Percentiles rank a stretch among this genome's conserved stretches.
Evolutionary conservation across 1,140 invertebrate genomes (phyloP).

Genomic region (Venturia canescens): DNA sequence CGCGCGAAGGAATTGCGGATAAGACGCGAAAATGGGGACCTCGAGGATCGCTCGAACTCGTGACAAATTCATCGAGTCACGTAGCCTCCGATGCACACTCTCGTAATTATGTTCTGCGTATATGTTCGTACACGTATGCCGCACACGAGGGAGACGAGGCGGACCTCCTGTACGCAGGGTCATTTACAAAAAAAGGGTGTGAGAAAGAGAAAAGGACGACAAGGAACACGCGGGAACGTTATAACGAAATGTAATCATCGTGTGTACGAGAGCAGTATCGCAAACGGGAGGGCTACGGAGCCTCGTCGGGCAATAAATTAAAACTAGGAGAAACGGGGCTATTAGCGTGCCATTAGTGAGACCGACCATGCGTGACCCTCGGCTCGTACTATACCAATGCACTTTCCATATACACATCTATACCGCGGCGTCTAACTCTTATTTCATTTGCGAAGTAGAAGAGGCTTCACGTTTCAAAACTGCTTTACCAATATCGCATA

Average conservation of each 20-base stretch:
- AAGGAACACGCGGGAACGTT: constrained; percentile 22
- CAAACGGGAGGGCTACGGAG: constrained; percentile 45
- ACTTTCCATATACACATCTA: constrained; percentile 32
- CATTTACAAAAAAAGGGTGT: constrained; percentile 15
- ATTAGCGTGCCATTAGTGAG: constrained; percentile 72
- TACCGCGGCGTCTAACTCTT: background rate
- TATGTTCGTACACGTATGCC: no score
- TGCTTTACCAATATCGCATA: constrained; percentile 32
- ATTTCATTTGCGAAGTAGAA: constrained; percentile 17
- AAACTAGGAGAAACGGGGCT: constrained; percentile 71
- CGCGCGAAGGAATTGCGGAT: background rate
- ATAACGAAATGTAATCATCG: constrained; percentile 64
- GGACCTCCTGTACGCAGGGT: constrained; percentile 4
- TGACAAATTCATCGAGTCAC: constrained; percentile 75
- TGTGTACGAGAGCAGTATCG: constrained; percentile 54
- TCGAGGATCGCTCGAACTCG: constrained; percentile 57
- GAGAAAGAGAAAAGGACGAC: constrained; percentile 21
- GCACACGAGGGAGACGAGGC: background rate
- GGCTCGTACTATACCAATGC: constrained; percentile 41
- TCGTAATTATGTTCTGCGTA: background rate
- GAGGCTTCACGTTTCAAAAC: constrained; percentile 59
- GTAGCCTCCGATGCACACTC: constrained; percentile 65
- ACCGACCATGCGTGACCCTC: constrained; percentile 70
- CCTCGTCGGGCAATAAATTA: constrained; percentile 68
- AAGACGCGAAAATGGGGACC: background rate